phyloP scores from a whole-genome alignment of 2,797 vertebrate species.

The Chloroceryle amazona region DNA sequence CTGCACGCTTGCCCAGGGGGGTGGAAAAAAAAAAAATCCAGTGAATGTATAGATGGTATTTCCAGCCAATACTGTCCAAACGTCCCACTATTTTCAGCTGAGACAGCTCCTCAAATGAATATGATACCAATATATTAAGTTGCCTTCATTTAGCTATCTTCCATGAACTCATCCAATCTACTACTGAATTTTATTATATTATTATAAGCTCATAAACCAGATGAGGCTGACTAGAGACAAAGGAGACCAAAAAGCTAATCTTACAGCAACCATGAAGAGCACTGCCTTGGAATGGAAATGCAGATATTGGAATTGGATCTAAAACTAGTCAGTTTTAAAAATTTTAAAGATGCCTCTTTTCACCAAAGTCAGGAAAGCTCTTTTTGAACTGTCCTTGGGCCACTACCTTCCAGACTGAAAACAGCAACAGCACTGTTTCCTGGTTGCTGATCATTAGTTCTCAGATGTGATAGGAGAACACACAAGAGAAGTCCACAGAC shows the following conservation, averaged over 20 bases:
- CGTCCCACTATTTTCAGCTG: background rate
- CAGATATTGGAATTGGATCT: background rate
- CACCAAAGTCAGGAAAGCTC: background rate
- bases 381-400: background rate
- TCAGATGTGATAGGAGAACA: background rate
- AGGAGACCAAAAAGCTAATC: background rate
- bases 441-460: background rate
- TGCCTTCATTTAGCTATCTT: background rate
- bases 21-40: background rate
- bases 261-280: background rate
- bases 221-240: background rate
- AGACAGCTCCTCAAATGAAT: background rate
- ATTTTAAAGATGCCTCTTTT: background rate
- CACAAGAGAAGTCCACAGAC: background rate
- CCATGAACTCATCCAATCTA: background rate
- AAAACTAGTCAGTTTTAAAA: background rate
- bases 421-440: background rate
- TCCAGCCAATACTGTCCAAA: background rate
- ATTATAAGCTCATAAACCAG: background rate
- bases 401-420: background rate
- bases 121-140: background rate
- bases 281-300: background rate
- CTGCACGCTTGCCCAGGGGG: background rate
- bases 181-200: background rate
- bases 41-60: background rate